These are phyloP conservation scores for Gallinago jamesoni DNA, from an alignment of 2,113 vertebrate species.

Conservation along the genomic window DNA sequence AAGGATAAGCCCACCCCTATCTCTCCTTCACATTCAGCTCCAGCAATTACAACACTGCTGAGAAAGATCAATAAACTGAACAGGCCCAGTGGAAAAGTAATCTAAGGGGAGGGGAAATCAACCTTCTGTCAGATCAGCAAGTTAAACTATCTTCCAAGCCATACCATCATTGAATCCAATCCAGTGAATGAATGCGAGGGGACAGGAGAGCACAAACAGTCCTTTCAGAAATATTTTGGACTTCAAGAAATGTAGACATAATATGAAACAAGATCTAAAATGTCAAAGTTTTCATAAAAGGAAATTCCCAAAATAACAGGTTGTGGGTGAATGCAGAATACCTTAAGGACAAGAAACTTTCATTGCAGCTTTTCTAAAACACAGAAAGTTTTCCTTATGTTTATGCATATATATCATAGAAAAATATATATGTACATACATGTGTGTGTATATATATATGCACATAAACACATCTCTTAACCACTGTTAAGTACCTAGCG, in stretches of 20 bases:
- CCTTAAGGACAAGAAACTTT: neutral
- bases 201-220: neutral
- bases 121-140: neutral
- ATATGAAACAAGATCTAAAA: neutral
- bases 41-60: neutral
- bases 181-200: neutral
- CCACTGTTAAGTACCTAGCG: neutral
- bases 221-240: neutral
- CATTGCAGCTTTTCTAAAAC: neutral
- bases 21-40: neutral
- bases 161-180: neutral
- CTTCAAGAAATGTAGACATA: neutral
- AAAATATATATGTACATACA: neutral
- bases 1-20: neutral
- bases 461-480: neutral
- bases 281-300: neutral
- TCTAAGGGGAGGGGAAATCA: neutral
- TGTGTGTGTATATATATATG: accelerated
- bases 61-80: neutral
- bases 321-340: neutral
- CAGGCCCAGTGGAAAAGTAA: neutral
- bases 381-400: neutral
- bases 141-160: neutral
- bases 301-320: neutral
- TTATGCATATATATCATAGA: neutral